These are phyloP conservation scores for Aurelia sp. DNA, from an alignment of 30 jellyfish, hydroid and myxozoan genomes.

Conservation along the genomic window DNA sequence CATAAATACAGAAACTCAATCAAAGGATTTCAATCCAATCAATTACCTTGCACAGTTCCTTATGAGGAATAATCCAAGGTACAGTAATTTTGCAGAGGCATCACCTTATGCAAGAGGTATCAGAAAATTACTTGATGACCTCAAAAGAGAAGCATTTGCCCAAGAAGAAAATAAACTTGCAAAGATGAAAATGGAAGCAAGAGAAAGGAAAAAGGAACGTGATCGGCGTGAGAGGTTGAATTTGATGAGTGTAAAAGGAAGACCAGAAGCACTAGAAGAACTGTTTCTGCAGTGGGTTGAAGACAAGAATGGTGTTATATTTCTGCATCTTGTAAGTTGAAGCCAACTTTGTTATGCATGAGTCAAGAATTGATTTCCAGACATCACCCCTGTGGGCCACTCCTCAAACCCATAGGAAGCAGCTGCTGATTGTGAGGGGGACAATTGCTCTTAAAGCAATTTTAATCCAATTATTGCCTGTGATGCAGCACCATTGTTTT, in stretches of 20 bases:
- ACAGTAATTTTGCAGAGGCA: slow-evolving; percentile 86
- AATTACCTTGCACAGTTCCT: slow-evolving; percentile 86
- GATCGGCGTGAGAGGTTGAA: slow-evolving; percentile 55
- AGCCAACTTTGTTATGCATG: neutral
- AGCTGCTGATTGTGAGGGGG: too few relatives aligned
- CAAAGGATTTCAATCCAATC: slow-evolving; percentile 80
- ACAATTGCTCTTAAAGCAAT: too few relatives aligned
- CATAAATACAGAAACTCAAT: slow-evolving; percentile 36
- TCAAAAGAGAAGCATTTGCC: slow-evolving; percentile 74
- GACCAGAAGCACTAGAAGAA: slow-evolving; percentile 81
- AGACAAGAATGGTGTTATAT: slow-evolving; percentile 68
- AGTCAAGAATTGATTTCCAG: neutral
- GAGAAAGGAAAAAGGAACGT: slow-evolving; percentile 66
- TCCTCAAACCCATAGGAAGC: too few relatives aligned
- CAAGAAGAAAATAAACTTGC: slow-evolving; percentile 85
- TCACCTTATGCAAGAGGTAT: slow-evolving; percentile 87
- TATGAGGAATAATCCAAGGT: slow-evolving; percentile 91
- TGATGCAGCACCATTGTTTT: too few relatives aligned
- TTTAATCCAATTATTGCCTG: too few relatives aligned
- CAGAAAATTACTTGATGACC: slow-evolving; percentile 71
- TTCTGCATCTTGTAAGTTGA: slow-evolving; percentile 77
- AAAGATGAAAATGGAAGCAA: slow-evolving; percentile 80
- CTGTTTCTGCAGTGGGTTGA: slow-evolving; percentile 83
- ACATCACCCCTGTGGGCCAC: too few relatives aligned
- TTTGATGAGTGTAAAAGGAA: slow-evolving; percentile 56